Evolutionary conservation across 2,888 invertebrate species (phyloP), one percentile per base, ranked within the genome.

Genomic region (Diaphora mendica): DNA sequence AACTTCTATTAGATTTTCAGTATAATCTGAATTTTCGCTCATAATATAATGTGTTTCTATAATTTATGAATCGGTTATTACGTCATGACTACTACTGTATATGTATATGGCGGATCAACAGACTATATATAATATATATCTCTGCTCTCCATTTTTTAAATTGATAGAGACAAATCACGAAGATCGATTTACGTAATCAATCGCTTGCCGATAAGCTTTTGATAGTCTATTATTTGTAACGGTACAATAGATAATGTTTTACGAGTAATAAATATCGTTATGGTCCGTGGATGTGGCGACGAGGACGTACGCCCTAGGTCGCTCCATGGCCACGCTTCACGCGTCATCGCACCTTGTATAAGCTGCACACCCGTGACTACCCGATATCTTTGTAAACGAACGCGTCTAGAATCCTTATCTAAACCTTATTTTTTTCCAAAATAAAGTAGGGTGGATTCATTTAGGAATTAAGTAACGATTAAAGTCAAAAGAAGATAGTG

Each of bases 261-360:
- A 82, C 79, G 75, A 82, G 78, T 79, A 76, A 75, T 77, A 75
- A 78, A 79, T 83, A 87, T 90, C 90, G 91, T 93, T 93, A 91
- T 92, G 94, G 94, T 93, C 89, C 88, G 89, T 83, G 91, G 89
- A 91, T 87, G 85, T 79, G 80, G 77, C 89, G 88, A 82, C 92
- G 91, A 92, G 92, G 92, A 91, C 92, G 88, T 79, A 80, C 85
- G 89, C 84, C 92, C 91, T 93, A 93, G 93, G 93, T 92, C 92
- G 87, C 83, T 86, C 86, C 94, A 94, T 91, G 94, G 95, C 87
- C 93, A 87, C 74, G 80, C 88, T 89, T 93, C 91, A 93, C 92
- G 94, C 93, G 90, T 92, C 93, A 94, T 92, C 89, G 91, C 88
- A 68, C 82, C 78, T 87, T 86, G 84, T 87, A 84, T 87, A 84